These are phyloP conservation scores for Eptatretus atami DNA, from an alignment of 2,797 vertebrate species.

Conservation along the genomic window DNA sequence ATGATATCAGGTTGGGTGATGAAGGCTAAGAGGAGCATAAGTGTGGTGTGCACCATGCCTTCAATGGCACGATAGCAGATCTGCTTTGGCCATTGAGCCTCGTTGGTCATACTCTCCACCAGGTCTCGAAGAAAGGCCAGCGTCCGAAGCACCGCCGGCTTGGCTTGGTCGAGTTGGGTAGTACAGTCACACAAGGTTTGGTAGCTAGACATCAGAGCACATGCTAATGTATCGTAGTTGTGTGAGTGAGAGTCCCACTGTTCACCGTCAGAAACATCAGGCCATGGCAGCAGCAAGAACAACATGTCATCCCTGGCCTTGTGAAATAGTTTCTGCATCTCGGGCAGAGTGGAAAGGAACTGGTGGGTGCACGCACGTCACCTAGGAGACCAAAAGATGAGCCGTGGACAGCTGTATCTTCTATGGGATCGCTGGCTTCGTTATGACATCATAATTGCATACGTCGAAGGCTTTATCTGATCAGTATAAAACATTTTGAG, in stretches of 20 bases:
- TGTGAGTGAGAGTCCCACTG: slow-evolving; percentile 66
- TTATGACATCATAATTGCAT: too few relatives aligned
- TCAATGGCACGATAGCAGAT: slow-evolving; percentile 92
- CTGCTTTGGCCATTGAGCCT: slow-evolving; percentile 84
- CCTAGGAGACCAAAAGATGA: slow-evolving; percentile 61
- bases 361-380: slow-evolving; percentile 58
- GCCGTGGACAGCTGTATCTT: slow-evolving; percentile 65
- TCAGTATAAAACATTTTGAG: too few relatives aligned
- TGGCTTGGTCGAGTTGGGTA: slow-evolving; percentile 19
- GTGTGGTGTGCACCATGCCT: slow-evolving; percentile 77
- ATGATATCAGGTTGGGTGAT: slow-evolving; percentile 93
- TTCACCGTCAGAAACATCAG: slow-evolving; percentile 51
- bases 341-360: slow-evolving; percentile 55
- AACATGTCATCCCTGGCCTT: slow-evolving; percentile 42
- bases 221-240: slow-evolving; percentile 46
- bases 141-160: slow-evolving; percentile 54
- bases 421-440: slow-evolving; percentile 32
- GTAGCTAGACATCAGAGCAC: slow-evolving; percentile 50
- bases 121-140: slow-evolving; percentile 54
- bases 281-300: slow-evolving; percentile 51
- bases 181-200: slow-evolving; percentile 30
- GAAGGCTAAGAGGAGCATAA: slow-evolving; percentile 64
- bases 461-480: too few relatives aligned
- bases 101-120: slow-evolving; percentile 63
- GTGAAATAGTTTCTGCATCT: slow-evolving; percentile 71